Conservation (phyloP, 2,888 invertebrate species). For the Caenorhabditis sp. region DNA sequence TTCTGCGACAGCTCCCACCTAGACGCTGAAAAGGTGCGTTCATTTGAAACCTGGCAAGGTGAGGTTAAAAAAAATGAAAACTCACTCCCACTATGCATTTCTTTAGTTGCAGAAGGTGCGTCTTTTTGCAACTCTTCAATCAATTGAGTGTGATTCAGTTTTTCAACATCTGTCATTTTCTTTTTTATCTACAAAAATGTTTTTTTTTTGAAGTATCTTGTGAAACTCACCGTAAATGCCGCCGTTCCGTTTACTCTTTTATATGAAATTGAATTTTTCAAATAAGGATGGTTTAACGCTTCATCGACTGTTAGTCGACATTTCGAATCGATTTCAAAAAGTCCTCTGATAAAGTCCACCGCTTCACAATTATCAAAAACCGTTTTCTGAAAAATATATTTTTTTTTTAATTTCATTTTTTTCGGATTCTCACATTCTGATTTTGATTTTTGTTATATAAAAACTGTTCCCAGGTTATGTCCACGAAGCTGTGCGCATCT, state of each 20-base stretch:
- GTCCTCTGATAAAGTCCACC: constrained; percentile 54
- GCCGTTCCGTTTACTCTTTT: no score
- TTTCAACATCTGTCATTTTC: constrained; percentile 68
- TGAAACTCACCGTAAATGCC: no score
- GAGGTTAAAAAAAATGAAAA: constrained; percentile 15
- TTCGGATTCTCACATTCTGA: neutral
- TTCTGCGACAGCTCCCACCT: neutral
- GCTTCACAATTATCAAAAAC: constrained; percentile 40
- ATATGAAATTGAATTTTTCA: constrained; percentile 8
- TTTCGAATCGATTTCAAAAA: constrained; percentile 53
- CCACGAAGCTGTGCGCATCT: constrained; percentile 16
- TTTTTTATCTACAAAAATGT: constrained; percentile 62
- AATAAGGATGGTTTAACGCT: constrained; percentile 59
- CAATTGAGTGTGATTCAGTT: constrained; percentile 55
- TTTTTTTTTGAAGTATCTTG: no score
- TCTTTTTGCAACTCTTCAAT: constrained; percentile 55
- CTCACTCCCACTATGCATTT: constrained; percentile 14
- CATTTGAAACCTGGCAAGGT: no score
- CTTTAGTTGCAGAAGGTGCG: constrained; percentile 51
- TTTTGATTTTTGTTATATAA: constrained; percentile 21
- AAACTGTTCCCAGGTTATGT: constrained; percentile 28
- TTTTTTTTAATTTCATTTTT: neutral
- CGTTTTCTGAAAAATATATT: constrained; percentile 21
- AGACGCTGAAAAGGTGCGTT: no score
- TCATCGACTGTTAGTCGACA: constrained; percentile 53